Evolutionary conservation across 2,113 vertebrate genomes (phyloP).

Genomic region (Apus apus): DNA sequence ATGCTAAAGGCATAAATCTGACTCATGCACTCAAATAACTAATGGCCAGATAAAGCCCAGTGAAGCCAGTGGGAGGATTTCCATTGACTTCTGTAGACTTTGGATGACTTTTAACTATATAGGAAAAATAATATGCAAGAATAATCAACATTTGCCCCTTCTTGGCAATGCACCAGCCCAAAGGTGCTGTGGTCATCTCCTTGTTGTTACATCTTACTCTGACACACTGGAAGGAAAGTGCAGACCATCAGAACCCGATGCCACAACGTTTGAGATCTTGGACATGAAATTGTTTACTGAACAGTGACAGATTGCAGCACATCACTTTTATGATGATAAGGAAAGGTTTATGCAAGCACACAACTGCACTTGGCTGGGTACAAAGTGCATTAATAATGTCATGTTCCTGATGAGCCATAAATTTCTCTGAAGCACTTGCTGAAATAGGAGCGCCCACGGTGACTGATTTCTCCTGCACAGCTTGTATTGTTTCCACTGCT

Average conservation of each 20-base stretch:
- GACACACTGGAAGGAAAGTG: neutral
- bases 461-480: neutral
- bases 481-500: slow-evolving; percentile 9
- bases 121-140: neutral
- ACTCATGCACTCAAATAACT: accelerated
- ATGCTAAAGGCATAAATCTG: neutral
- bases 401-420: neutral
- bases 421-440: neutral
- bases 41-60: neutral
- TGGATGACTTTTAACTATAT: neutral
- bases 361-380: slow-evolving; percentile 18
- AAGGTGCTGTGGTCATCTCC: neutral
- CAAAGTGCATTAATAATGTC: neutral
- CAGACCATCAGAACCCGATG: neutral
- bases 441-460: neutral
- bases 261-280: neutral
- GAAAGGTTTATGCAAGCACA: slow-evolving; percentile 24
- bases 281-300: neutral
- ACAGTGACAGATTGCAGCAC: slow-evolving; percentile 8
- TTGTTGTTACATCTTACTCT: neutral
- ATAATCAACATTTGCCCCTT: slow-evolving; percentile 4
- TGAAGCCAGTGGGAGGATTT: neutral
- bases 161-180: neutral
- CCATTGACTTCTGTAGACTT: neutral
- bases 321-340: neutral